phyloP scores from a whole-genome alignment of 1,140 invertebrate genomes.

The Brachystomella parvula region DNA sequence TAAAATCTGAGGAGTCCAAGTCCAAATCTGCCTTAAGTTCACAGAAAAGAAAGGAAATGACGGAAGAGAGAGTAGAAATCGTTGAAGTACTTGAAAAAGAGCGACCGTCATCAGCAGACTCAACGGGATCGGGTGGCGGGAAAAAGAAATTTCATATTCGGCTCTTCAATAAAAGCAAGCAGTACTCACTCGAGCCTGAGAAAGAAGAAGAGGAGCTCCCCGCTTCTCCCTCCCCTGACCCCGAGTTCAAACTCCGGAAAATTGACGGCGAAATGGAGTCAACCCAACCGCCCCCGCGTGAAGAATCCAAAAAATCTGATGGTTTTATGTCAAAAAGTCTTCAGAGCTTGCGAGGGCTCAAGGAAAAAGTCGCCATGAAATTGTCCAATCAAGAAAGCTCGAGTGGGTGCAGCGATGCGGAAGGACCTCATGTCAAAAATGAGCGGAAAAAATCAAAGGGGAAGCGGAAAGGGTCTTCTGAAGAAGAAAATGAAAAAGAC shows the following conservation, averaged over 20 bases:
- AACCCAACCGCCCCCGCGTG: neutral
- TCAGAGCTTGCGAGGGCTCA: slow-evolving; percentile 40
- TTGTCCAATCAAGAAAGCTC: slow-evolving; percentile 16
- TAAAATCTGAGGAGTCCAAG: neutral
- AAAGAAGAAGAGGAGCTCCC: neutral
- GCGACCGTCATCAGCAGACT: slow-evolving; percentile 26
- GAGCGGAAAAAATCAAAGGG: slow-evolving; percentile 15
- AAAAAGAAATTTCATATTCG: slow-evolving; percentile 1
- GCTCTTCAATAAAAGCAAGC: slow-evolving; percentile 30
- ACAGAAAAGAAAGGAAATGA: neutral
- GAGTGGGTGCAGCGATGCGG: slow-evolving; percentile 22
- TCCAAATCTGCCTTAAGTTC: neutral
- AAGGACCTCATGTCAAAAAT: slow-evolving; percentile 21
- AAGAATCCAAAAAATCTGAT: slow-evolving; percentile 21
- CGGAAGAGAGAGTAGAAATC: neutral
- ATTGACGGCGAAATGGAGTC: slow-evolving; percentile 15
- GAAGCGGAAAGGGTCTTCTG: too few species aligned
- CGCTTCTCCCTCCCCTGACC: neutral
- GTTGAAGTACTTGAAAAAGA: neutral
- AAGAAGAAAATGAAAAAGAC: neutral
- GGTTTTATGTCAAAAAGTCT: slow-evolving; percentile 30
- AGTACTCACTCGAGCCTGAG: slow-evolving; percentile 14
- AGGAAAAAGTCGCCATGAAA: slow-evolving; percentile 40
- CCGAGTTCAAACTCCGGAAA: too few species aligned
- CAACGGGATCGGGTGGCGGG: slow-evolving; percentile 1